These are phyloP conservation scores for Parascotia fuliginaria DNA, from an alignment of 2,888 invertebrate species.

Conservation along the genomic window DNA sequence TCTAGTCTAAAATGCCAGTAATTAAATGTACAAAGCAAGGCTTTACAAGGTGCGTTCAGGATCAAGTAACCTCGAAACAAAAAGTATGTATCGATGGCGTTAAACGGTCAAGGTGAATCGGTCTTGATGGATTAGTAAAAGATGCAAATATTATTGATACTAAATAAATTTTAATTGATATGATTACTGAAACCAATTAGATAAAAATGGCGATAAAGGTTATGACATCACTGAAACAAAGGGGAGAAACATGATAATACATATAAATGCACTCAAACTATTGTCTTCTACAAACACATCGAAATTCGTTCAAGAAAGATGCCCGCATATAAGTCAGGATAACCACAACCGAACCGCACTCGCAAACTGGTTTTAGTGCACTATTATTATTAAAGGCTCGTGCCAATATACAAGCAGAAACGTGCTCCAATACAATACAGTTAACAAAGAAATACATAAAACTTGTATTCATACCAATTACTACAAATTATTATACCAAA, in stretches of 20 bases:
- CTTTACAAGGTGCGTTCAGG: constrained; percentile 56
- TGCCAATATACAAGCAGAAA: constrained; percentile 79
- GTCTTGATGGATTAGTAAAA: constrained; percentile 45
- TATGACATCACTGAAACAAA: constrained; percentile 31
- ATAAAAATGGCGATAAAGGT: constrained; percentile 33
- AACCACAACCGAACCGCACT: constrained; percentile 79
- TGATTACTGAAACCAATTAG: constrained; percentile 41
- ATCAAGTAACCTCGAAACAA: constrained; percentile 73
- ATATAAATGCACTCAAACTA: constrained; percentile 35
- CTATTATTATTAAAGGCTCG: constrained; percentile 85
- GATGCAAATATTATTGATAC: constrained; percentile 36
- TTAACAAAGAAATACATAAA: constrained; percentile 69
- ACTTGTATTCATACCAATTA: constrained; percentile 61
- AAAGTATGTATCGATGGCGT: constrained; percentile 65
- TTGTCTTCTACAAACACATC: constrained; percentile 51
- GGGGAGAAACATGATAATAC: constrained; percentile 30
- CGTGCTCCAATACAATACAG: constrained; percentile 68
- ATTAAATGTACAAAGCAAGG: constrained; percentile 52
- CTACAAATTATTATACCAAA: constrained; percentile 76
- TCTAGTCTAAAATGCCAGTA: constrained; percentile 47
- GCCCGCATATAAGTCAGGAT: constrained; percentile 80
- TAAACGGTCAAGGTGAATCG: constrained; percentile 76
- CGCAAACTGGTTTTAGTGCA: constrained; percentile 83
- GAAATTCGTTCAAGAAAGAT: constrained; percentile 72
- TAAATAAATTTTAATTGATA: constrained; percentile 33